Base-by-base conservation (phyloP, 2,888 invertebrate species). In the Chalcosyrphus nemorum region DNA sequence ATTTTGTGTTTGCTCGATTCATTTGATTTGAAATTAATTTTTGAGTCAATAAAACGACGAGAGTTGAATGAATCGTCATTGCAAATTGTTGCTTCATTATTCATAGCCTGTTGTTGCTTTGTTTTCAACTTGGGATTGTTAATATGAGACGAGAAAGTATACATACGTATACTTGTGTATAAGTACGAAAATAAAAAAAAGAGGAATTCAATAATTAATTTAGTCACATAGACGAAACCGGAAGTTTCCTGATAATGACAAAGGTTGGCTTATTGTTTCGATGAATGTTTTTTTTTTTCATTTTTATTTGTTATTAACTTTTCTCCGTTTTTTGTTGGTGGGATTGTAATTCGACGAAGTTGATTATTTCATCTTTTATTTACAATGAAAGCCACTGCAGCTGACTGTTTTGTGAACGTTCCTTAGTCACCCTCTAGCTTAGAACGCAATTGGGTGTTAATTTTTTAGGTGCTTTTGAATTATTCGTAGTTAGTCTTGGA, bases 171-270 rank as follows among this genome's bases (percentile, higher is more conserved):
- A 13, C 3, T 7, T 13, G 9, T 2, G 15, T 52, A 29, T 43
- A 41, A 29, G 63, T 15, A 41, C 27, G 19, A 19, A 54, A 57
- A 65, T 50, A 27, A 24, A n/a, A 19, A 24, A 7, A 76, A 63
- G 38, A 43, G 41, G 66, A 68, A 61, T 77, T 61, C 9, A 61
- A 82, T 77, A 57, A 66, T 63, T 75, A 57, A 71, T 82, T 72
- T 82, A 72, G 77, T 77, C 72, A 72, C 56, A 68, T 56, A 66
- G 70, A 57, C 38, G 11, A 76, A 72, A 78, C 66, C 77, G 82
- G 82, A 77, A 82, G 78, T 38, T 63, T 76, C 43, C 61, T 72
- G 82, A 78, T 74, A 82, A 78, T 68, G 56, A 41, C 61, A 54
- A 75, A 70, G 56, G 47, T 81, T 72, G 63, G 50, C 24, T 29